Percentiles rank a stretch among this genome's conserved stretches.
These are phyloP conservation scores for Chrysaora quinquecirrha DNA, from an alignment of 30 jellyfish, hydroid and myxozoan species.

Conservation along the genomic window DNA sequence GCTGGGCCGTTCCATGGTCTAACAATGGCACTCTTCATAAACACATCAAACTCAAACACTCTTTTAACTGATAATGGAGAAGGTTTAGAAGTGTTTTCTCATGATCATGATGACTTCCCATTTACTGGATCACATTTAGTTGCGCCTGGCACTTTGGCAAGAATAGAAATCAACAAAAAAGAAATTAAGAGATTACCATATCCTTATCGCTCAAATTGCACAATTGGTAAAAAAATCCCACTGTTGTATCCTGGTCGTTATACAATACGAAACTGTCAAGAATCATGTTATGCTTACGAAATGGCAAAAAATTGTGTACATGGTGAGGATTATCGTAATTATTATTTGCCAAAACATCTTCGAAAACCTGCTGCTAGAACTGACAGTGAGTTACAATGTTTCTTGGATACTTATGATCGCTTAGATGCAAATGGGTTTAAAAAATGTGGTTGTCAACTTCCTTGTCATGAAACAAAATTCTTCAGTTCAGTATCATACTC, in stretches of 20 bases:
- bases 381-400: neutral
- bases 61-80: neutral
- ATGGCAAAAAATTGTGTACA: conserved; percentile 14
- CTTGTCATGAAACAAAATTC: conserved; percentile 48
- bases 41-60: conserved; percentile 13
- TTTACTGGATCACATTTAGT: conserved; percentile 35
- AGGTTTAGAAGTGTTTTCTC: conserved; percentile 17
- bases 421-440: conserved; percentile 8
- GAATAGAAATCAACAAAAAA: conserved; percentile 10
- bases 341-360: conserved; percentile 24
- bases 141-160: conserved; percentile 38
- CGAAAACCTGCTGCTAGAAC: neutral
- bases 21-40: conserved; percentile 7
- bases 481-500: conserved; percentile 37
- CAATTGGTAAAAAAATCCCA: neutral
- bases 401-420: neutral
- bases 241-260: conserved; percentile 47
- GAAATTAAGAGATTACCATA: conserved; percentile 13
- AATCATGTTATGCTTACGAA: conserved; percentile 24
- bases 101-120: conserved; percentile 44
- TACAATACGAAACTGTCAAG: conserved; percentile 41
- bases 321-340: conserved; percentile 1
- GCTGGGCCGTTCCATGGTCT: conserved; percentile 41
- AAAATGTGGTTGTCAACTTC: conserved; percentile 45
- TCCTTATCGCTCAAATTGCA: conserved; percentile 64